Base-by-base conservation (phyloP, 2,888 invertebrate species). In the Stenotaenia linearis region DNA sequence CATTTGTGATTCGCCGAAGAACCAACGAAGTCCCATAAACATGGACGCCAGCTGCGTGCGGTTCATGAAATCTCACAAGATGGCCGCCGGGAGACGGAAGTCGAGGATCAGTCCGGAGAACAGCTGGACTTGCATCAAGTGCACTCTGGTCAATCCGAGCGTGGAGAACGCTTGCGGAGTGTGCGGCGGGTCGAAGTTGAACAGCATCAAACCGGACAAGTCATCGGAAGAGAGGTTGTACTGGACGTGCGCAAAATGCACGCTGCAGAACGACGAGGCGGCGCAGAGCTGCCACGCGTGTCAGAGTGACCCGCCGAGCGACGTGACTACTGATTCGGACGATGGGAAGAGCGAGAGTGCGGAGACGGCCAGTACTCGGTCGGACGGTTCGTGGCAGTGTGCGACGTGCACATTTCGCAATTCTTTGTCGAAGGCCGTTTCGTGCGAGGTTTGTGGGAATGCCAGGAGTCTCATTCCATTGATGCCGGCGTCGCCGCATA, bases 51-150 rank as follows among this genome's bases (percentile, higher is more conserved):
- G 12, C 21, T 23, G 56, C 12, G 61, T 78, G 5, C 78, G 32
- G 10, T 78, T 78, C 21, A 78, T 28, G 21, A 45, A 23, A 7
- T 23, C 45, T 5, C 40, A 35, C 9, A 78, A 40, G 45, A 28
- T 61, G 7, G 7, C 21, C 9, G 75, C 18, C 30, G 75, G 32
- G 15, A 75, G 32, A 18, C 91, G 84, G 91, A 90, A 80, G 85
- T 92, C 79, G 92, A 92, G 77, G 92, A 92, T 82, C 92, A 92
- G 83, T 40, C 88, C 91, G 82, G 87, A 91, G 82, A 32, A 28
- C 32, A 75, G 50, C 32, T 97, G 96, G 96, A 90, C 93, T 15
- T 97, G 96, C 86, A 90, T 90, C 82, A 93, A 94, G 83, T 97
- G 97, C 85, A 96, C 96, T 1, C 88, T 96, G 80, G 90, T 94